Conservation (phyloP, 2,113 vertebrate species). For the Eurypyga helias region DNA sequence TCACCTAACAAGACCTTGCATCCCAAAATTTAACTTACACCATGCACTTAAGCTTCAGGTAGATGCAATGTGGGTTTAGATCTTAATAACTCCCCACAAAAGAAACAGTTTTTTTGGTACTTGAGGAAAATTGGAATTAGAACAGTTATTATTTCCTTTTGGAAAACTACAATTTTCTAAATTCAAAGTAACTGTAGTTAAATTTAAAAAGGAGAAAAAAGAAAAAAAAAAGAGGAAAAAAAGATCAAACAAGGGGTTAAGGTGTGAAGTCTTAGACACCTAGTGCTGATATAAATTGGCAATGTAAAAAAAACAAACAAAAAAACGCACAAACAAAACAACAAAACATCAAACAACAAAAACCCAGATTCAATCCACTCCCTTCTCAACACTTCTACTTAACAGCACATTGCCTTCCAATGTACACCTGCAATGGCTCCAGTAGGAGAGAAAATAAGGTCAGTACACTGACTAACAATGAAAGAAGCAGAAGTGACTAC, state of each 20-base stretch:
- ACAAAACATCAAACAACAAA: too few species aligned
- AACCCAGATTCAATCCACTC: not conserved
- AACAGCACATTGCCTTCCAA: not conserved
- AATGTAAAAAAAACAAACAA: not conserved
- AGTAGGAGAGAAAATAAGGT: not conserved
- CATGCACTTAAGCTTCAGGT: not conserved
- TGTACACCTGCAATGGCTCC: not conserved
- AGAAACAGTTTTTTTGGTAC: not conserved
- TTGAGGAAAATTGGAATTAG: not conserved
- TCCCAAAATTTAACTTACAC: not conserved
- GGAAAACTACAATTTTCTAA: not conserved
- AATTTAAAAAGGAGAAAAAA: too few species aligned
- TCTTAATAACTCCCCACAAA: not conserved
- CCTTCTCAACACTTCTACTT: not conserved
- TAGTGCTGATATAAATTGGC: not conserved
- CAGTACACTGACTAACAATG: not conserved
- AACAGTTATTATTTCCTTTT: not conserved
- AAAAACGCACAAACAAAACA: too few species aligned
- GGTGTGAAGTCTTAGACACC: not conserved
- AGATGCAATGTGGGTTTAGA: not conserved
- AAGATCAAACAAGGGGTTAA: not conserved
- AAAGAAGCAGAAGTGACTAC: not conserved
- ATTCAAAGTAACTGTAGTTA: not conserved
- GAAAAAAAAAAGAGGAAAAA: not conserved
- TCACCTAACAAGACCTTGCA: not conserved